These are phyloP conservation scores for Lerista edwardsae DNA, from an alignment of 2,797 vertebrate species.

Conservation along the genomic window DNA sequence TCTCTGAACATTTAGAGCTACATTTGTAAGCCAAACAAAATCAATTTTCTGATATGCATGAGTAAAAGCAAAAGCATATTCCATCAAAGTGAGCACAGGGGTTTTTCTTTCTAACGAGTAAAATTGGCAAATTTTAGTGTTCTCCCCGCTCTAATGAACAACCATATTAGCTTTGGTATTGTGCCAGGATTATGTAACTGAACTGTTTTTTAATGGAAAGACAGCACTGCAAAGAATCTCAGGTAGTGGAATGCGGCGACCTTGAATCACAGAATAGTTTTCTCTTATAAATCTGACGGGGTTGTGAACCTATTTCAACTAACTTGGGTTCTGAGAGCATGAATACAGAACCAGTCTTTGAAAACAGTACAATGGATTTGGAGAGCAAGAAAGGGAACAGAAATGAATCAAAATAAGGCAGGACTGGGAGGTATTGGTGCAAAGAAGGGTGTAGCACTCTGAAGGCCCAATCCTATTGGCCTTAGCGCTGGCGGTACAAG, in stretches of 20 bases:
- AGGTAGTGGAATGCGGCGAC: not conserved
- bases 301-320: not conserved
- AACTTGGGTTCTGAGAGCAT: not conserved
- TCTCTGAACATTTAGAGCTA: not conserved
- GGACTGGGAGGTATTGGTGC: not conserved
- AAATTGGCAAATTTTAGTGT: not conserved
- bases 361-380: not conserved
- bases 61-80: not conserved
- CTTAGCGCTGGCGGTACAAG: no score
- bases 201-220: not conserved
- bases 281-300: not conserved
- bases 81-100: not conserved
- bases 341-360: not conserved
- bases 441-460: not conserved
- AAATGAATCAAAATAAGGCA: not conserved
- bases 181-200: not conserved
- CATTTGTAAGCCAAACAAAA: not conserved
- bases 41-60: not conserved
- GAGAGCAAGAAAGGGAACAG: no score
- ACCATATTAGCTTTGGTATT: not conserved
- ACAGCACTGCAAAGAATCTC: not conserved
- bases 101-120: not conserved
- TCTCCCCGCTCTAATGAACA: not conserved
- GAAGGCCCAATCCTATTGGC: no score
- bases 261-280: not conserved